Conservation (phyloP, 1,140 invertebrate genomes). For the Drosophila prosaltans region DNA sequence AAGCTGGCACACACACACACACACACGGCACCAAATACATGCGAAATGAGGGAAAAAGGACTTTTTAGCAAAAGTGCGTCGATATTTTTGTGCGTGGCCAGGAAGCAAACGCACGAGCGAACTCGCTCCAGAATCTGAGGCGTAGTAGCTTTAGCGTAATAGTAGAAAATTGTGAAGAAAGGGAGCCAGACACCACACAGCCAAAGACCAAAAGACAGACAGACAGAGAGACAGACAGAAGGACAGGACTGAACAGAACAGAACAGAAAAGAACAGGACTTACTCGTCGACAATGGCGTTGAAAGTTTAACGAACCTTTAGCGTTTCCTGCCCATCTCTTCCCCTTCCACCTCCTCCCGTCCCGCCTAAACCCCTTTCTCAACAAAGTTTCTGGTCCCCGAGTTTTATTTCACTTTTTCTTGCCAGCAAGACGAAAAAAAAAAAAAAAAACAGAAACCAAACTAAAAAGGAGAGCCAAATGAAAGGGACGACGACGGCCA, state of each 20-base stretch:
- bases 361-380: not conserved
- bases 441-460: conserved; percentile 24
- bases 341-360: not conserved
- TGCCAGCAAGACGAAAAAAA: conserved; percentile 24
- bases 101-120: conserved; percentile 60
- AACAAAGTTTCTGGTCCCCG: conserved; percentile 4
- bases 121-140: conserved; percentile 49
- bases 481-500: conserved; percentile 50
- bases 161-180: conserved; percentile 17
- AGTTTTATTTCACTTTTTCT: conserved; percentile 72
- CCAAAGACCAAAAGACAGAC: conserved; percentile 21
- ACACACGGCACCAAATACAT: conserved; percentile 58
- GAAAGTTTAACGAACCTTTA: conserved; percentile 77
- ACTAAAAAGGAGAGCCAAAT: not conserved
- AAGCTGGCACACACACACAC: conserved; percentile 41
- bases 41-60: conserved; percentile 65
- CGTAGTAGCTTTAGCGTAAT: conserved; percentile 34
- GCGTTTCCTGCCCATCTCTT: conserved; percentile 63
- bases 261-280: conserved; percentile 24
- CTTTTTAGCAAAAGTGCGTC: conserved; percentile 73
- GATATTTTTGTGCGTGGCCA: conserved; percentile 79
- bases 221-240: not conserved
- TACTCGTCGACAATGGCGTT: conserved; percentile 37
- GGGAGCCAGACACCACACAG: conserved; percentile 31
- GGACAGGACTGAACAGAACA: conserved; percentile 1